A percentile compares a stretch with the other conserved stretches of the same genome.
Evolutionary conservation across 2,797 vertebrate species (phyloP).

Genomic region (Limosa lapponica): DNA sequence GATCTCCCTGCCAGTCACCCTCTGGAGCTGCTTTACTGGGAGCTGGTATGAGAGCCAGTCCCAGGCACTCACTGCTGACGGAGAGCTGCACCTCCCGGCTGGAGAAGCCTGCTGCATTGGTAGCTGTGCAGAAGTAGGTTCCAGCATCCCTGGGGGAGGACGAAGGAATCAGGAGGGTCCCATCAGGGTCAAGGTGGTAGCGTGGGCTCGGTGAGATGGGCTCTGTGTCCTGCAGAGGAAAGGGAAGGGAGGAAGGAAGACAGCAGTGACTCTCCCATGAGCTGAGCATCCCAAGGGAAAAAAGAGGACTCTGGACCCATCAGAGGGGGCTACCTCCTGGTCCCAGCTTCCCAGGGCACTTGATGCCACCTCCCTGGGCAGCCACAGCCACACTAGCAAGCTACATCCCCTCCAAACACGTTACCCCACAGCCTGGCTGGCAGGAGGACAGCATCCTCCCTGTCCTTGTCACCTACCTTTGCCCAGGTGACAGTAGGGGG

Average conservation of each 20-base stretch:
- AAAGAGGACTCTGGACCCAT: neutral
- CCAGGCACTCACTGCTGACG: conserved; percentile 86
- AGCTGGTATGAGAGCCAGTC: neutral
- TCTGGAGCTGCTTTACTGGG: neutral
- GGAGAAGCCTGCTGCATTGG: conserved; percentile 85
- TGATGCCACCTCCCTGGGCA: neutral
- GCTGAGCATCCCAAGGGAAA: neutral
- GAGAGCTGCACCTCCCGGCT: conserved; percentile 88
- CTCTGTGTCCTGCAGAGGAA: conserved; percentile 78
- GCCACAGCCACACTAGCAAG: neutral
- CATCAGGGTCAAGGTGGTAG: conserved; percentile 72
- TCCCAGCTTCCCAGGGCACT: neutral
- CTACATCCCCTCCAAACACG: rapidly evolving
- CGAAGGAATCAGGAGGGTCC: conserved; percentile 82
- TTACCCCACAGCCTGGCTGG: neutral
- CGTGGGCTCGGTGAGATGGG: conserved; percentile 52
- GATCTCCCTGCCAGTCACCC: neutral
- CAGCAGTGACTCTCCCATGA: neutral
- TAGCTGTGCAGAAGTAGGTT: conserved; percentile 89
- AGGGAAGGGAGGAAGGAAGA: neutral
- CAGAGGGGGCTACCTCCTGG: rapidly evolving
- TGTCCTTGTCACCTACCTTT: conserved; percentile 80
- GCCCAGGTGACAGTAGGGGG: conserved; percentile 86
- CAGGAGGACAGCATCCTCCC: neutral
- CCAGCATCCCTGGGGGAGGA: conserved; percentile 80